Percentiles rank a stretch among this genome's conserved stretches.
phyloP scores from a whole-genome alignment of 2,888 invertebrate species.

The Nematopogon swammerdamellus region DNA sequence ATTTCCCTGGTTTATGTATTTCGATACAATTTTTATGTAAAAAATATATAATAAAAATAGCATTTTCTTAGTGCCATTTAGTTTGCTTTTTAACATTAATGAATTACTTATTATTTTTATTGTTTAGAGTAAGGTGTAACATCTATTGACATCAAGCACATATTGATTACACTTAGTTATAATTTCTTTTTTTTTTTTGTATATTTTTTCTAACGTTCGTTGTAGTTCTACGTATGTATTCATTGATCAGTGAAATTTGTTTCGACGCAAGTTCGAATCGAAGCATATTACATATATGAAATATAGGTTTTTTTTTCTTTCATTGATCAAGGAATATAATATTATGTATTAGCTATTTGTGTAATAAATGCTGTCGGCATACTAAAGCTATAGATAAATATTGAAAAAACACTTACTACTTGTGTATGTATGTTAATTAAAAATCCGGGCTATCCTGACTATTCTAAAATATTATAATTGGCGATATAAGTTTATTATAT shows the following conservation, averaged over 20 bases:
- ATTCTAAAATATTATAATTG: slow-evolving; percentile 13
- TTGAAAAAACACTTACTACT: slow-evolving; percentile 15
- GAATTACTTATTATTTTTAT: not conserved
- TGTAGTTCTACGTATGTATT: not conserved
- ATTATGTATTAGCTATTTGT: too few relatives aligned
- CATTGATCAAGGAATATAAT: not conserved
- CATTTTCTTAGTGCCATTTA: not conserved
- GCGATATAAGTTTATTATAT: slow-evolving; percentile 33
- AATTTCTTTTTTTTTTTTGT: not conserved
- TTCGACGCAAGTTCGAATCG: too few relatives aligned
- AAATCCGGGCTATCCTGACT: slow-evolving; percentile 58
- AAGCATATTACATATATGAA: too few relatives aligned
- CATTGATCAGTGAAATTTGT: not conserved
- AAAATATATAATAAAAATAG: not conserved
- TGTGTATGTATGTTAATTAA: slow-evolving; percentile 47
- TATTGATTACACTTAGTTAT: too few relatives aligned
- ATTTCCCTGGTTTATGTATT: too few relatives aligned
- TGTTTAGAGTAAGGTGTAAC: not conserved
- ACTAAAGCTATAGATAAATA: slow-evolving; percentile 1
- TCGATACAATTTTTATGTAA: too few relatives aligned
- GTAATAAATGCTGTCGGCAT: not conserved
- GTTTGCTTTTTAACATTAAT: not conserved
- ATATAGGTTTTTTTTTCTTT: not conserved
- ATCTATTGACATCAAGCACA: not conserved
- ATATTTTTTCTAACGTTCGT: not conserved